phyloP scores from a whole-genome alignment of 1,140 invertebrate genomes.

The Mactra quadrangularis region DNA sequence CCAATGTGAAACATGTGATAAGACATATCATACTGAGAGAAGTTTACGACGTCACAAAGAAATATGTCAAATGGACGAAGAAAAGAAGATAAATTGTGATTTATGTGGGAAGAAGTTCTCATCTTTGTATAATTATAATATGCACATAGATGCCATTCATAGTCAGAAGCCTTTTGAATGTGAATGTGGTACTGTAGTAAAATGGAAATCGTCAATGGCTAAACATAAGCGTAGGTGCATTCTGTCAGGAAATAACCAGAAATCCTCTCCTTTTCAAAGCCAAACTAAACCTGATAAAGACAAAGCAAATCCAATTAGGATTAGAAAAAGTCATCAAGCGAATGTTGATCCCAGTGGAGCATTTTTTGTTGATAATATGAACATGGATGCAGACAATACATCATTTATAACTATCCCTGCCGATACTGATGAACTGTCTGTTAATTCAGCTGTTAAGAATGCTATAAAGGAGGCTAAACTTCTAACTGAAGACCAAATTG shows the following conservation, averaged over 20 bases:
- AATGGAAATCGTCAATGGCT: slow-evolving; percentile 41
- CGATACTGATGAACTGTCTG: not conserved
- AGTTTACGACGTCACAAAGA: slow-evolving; percentile 17
- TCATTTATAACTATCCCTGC: slow-evolving; percentile 12
- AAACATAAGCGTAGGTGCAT: slow-evolving; percentile 36
- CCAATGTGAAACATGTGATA: slow-evolving; percentile 26
- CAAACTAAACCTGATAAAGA: not conserved
- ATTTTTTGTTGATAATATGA: too few species aligned
- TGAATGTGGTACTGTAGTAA: slow-evolving; percentile 33
- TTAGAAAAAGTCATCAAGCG: not conserved
- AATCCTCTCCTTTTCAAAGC: not conserved
- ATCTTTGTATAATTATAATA: slow-evolving; percentile 11
- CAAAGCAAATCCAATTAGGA: not conserved
- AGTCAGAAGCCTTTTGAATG: slow-evolving; percentile 11
- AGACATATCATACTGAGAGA: slow-evolving; percentile 3
- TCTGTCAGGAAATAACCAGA: not conserved
- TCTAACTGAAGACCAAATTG: not conserved
- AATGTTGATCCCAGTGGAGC: too few species aligned
- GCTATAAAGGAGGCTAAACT: slow-evolving; percentile 1
- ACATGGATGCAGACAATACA: too few species aligned
- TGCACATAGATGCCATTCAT: slow-evolving; percentile 49
- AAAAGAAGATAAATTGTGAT: slow-evolving; percentile 6
- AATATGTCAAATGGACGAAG: slow-evolving; percentile 4
- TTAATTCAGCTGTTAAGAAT: not conserved
- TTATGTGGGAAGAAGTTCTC: slow-evolving; percentile 24